Base-by-base conservation (phyloP, 2,797 vertebrate genomes). In the Sparidentex hasta region DNA sequence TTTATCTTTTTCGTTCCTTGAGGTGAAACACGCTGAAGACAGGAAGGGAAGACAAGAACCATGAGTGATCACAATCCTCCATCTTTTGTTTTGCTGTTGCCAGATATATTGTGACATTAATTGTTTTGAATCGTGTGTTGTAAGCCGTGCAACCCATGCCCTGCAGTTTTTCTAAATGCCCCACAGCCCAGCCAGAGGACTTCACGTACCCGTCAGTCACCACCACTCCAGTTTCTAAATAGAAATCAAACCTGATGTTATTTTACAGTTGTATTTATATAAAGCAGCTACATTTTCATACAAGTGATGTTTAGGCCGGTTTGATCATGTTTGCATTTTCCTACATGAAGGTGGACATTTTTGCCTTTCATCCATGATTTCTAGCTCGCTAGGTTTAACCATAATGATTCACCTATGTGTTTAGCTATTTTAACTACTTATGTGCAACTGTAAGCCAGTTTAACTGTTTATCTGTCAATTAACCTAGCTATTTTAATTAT, bases 1-100 rank as follows among this genome's bases (percentile, higher is more conserved):
- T 87, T 75, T 84, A 70, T 90, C 79, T 74, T 84, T 72, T 76
- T 64, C 43, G 76, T 59, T 82, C 25, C 82, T 70, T 78, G 44
- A 75, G 58, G 43, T 58, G 57, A 81, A 72, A 77, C 62, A 20
- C 46, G 38, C 11, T 55, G n/a, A 57, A 54, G 70, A 78, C 78
- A 80, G 57, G 21, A 71, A 52, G 6, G 51, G 70, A 80, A 78
- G 58, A 63, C 16, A 44, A 21, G 11, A 71, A 72, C 43, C 25
- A 65, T 82, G 64, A 65, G 64, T 55, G 75, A 85, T 75, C 52
- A 46, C 70, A 55, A 29, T 29, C 62, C 64, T 65, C 50, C 46
- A 58, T 65, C 66, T 80, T 76, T 72, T 41, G 25, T 64, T 74
- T 65, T 62, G 59, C 46, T 74, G 20, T 47, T 52, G 25, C 72